phyloP scores from a whole-genome alignment of 2,113 vertebrate genomes.

The Microtus montanus region DNA sequence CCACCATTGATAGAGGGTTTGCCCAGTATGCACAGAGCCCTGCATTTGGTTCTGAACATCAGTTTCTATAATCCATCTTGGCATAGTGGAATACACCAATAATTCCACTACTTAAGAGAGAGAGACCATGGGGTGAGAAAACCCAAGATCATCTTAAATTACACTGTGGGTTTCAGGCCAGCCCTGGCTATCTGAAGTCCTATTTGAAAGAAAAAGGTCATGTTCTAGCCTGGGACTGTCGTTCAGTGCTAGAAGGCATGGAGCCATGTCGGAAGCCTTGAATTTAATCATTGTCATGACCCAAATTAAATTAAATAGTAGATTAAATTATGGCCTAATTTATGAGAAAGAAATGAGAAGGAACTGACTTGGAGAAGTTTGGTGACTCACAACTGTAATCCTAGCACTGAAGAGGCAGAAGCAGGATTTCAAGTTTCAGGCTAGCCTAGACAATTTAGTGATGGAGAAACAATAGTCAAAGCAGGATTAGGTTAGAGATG shows the following conservation, averaged over 20 bases:
- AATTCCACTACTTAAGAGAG: too few species aligned
- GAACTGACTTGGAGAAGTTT: not conserved
- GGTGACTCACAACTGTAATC: not conserved
- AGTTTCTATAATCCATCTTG: not conserved
- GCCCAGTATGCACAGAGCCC: not conserved
- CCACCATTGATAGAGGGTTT: not conserved
- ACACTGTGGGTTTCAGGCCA: not conserved
- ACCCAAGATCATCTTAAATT: not conserved
- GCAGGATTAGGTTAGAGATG: not conserved
- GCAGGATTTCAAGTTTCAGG: not conserved
- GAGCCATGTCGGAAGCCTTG: not conserved
- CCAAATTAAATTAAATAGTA: not conserved
- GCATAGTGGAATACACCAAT: not conserved
- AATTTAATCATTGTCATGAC: not conserved
- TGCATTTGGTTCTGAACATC: not conserved
- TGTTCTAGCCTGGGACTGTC: not conserved
- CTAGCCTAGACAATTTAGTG: not conserved
- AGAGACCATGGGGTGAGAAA: not conserved
- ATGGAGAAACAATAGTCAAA: not conserved
- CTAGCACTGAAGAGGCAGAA: not conserved
- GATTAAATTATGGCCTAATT: not conserved
- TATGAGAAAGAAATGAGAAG: constrained; percentile 17
- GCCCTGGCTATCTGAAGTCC: not conserved
- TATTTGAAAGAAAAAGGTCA: not conserved
- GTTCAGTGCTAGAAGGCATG: not conserved